Conservation (phyloP, 1,140 invertebrate genomes). For the Trichonephila clavata region DNA sequence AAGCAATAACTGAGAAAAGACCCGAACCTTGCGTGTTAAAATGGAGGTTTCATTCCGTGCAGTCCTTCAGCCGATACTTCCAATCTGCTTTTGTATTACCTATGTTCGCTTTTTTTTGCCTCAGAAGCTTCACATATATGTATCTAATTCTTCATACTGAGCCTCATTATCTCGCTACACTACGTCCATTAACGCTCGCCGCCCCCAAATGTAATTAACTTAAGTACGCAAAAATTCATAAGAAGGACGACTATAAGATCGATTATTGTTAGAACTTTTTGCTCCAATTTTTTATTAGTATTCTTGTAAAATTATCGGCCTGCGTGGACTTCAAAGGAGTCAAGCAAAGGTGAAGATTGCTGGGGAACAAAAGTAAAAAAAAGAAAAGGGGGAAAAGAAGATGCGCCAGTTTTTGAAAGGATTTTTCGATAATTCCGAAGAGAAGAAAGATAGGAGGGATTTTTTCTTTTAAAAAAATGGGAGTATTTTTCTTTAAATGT, state of each 20-base stretch:
- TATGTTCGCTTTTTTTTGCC: conserved; percentile 40
- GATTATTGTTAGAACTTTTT: conserved; percentile 68
- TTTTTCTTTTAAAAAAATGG: conserved; percentile 48
- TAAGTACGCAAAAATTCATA: conserved; percentile 76
- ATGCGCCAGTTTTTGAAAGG: conserved; percentile 12
- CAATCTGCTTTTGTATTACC: conserved; percentile 64
- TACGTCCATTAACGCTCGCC: conserved; percentile 71
- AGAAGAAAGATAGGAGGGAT: background rate
- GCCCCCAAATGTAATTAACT: conserved; percentile 75
- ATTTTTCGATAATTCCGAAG: conserved; percentile 73
- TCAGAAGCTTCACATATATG: conserved; percentile 33
- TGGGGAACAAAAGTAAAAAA: background rate
- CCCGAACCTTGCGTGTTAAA: background rate
- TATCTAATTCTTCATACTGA: conserved; percentile 68
- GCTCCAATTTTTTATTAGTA: conserved; percentile 50
- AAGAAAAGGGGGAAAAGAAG: conserved; percentile 16
- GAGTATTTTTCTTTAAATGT: conserved; percentile 72
- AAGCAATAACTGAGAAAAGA: background rate
- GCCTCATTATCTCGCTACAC: conserved; percentile 72
- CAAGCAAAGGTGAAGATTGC: conserved; percentile 39
- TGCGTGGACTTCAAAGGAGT: conserved; percentile 42
- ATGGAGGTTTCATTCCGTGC: background rate
- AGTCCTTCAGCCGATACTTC: conserved; percentile 17
- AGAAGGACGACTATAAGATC: conserved; percentile 69
- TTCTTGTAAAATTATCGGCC: conserved; percentile 72